Base-by-base conservation (phyloP, 2,113 vertebrate species). In the Pogonocichla stellata region DNA sequence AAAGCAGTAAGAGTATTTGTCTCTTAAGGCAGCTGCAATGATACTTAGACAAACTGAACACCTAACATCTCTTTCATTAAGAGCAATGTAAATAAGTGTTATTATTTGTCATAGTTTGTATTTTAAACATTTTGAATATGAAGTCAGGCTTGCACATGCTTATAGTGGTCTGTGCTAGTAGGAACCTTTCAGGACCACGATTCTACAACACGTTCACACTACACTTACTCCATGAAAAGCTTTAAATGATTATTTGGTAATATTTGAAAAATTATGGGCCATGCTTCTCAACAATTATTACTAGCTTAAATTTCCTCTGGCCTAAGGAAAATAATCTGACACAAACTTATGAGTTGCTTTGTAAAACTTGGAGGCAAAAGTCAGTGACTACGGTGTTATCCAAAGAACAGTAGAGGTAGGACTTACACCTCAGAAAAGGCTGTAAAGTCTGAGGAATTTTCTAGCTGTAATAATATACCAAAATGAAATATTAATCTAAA, bases 101-200 rank as follows among this genome's bases (percentile, higher is more conserved):
- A 65, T 0, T 19, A 60, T 43, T 56, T 69, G 25, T n/a, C 40
- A 10, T 12, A 23, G 47, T 48, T 36, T 38, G 26, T 67, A 10
- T 77, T 92, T 81, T 53, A 57, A 43, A 29, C 2, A 2, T 29
- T 81, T 26, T 33, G 34, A 13, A 12, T 38, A 16, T 12, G 1
- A 8, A 60, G 40, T 26, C 26, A 69, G 54, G 48, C 10, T 74
- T 61, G 29, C 15, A 34, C 0, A 0, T 56, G 26, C 31, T 57
- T 69, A 12, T 0, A 51, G 45, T 43, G 16, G 70, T 12, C 48
- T 50, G 12, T 85, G 18, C 26, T 51, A 31, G 12, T 3, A 74
- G 29, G 28, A 84, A 79, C 5, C 2, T 75, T 54, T 51, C 2
- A 28, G 54, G 12, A 48, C 36, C 4, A 24, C 0, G 0, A 3